Percentiles rank a stretch among this genome's conserved stretches.
phyloP scores from a whole-genome alignment of 1,140 invertebrate species.

The Cylas formicarius region DNA sequence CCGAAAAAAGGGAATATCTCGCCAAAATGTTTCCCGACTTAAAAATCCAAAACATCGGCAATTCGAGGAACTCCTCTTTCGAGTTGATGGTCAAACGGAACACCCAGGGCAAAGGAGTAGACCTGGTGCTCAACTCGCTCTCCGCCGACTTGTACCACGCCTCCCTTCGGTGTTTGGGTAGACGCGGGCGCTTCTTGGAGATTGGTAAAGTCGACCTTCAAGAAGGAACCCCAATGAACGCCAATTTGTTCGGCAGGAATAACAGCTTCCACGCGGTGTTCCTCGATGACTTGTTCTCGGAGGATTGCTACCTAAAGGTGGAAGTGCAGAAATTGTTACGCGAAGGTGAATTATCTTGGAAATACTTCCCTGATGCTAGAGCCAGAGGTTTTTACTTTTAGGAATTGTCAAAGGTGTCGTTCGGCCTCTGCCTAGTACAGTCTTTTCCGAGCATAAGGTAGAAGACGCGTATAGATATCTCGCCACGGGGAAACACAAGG shows the following conservation, averaged over 20 bases:
- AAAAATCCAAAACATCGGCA: slow-evolving; percentile 71
- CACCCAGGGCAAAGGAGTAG: slow-evolving; percentile 78
- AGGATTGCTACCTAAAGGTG: slow-evolving; percentile 58
- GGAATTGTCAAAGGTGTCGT: slow-evolving; percentile 76
- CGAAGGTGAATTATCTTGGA: slow-evolving; percentile 54
- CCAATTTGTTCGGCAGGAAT: slow-evolving; percentile 92
- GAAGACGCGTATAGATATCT: slow-evolving; percentile 91
- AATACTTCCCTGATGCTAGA: not conserved
- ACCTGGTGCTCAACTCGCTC: slow-evolving; percentile 88
- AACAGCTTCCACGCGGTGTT: slow-evolving; percentile 95
- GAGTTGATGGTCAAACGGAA: slow-evolving; percentile 74
- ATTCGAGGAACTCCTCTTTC: slow-evolving; percentile 85
- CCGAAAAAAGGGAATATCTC: slow-evolving; percentile 84
- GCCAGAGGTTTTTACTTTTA: slow-evolving; percentile 3
- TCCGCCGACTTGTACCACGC: slow-evolving; percentile 89
- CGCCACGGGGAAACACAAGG: slow-evolving; percentile 95
- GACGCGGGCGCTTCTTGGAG: slow-evolving; percentile 88
- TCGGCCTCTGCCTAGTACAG: slow-evolving; percentile 68
- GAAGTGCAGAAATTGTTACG: slow-evolving; percentile 64
- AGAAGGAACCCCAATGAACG: slow-evolving; percentile 80
- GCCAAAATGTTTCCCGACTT: slow-evolving; percentile 78
- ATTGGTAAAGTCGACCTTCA: slow-evolving; percentile 85
- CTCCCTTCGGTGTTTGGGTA: slow-evolving; percentile 79
- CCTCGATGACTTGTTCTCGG: slow-evolving; percentile 79
- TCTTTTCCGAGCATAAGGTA: slow-evolving; percentile 74